A percentile compares a stretch with the other conserved stretches of the same genome.
phyloP scores from a whole-genome alignment of 2,113 vertebrate species.

The Macquaria australasica region DNA sequence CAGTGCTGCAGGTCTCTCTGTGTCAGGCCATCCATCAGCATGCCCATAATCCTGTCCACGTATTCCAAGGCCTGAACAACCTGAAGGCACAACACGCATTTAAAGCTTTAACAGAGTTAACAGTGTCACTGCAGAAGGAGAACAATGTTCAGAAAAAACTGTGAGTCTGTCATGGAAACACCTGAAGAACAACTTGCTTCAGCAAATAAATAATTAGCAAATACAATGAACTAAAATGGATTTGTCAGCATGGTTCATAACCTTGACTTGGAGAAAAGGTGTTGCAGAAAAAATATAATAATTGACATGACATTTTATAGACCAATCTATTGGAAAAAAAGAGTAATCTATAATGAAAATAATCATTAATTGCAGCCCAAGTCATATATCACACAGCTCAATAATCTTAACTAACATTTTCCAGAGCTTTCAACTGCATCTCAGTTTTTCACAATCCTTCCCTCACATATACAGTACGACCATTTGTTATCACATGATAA shows the following conservation, averaged over 20 bases:
- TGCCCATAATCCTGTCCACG: conserved; percentile 87
- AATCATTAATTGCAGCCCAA: background rate
- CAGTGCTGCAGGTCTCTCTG: conserved; percentile 89
- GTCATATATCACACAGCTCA: background rate
- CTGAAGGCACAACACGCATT: conserved; percentile 73
- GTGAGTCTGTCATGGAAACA: background rate
- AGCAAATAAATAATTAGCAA: conserved; percentile 5
- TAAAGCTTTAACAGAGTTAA: background rate
- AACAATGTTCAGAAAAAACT: background rate
- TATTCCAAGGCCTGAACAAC: conserved; percentile 85
- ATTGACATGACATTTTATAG: background rate
- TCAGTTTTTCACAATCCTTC: background rate
- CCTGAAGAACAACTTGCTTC: background rate
- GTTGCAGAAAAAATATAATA: background rate
- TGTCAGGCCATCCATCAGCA: conserved; percentile 93
- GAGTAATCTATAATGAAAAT: background rate
- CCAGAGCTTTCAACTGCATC: background rate
- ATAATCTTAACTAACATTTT: background rate
- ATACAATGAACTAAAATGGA: background rate
- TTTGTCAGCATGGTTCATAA: background rate
- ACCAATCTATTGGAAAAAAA: background rate
- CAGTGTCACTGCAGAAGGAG: background rate
- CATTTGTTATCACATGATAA: background rate
- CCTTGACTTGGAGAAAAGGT: background rate
- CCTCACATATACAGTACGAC: background rate